phyloP scores from a whole-genome alignment of 2,113 vertebrate genomes.

The Triplophysa dalaica region DNA sequence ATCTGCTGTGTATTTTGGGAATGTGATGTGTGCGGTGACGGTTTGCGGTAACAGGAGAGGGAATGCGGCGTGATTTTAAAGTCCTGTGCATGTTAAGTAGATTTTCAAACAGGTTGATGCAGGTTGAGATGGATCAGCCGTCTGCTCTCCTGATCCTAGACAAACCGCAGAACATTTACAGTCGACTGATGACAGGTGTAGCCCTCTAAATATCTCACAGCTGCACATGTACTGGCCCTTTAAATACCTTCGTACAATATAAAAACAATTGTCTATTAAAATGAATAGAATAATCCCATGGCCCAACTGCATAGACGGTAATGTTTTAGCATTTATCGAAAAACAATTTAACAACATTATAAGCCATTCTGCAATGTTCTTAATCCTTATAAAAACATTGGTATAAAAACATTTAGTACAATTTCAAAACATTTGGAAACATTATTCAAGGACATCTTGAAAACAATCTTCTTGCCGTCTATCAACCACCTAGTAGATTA shows the following conservation, averaged over 20 bases:
- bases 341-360: no score
- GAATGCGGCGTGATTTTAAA: neutral
- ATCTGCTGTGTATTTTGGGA: slow-evolving; percentile 27
- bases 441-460: no score
- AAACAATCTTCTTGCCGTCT: no score
- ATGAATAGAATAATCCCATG: neutral
- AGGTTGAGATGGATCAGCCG: slow-evolving; percentile 18
- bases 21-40: neutral
- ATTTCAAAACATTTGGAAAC: no score
- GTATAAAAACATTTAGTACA: no score
- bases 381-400: no score
- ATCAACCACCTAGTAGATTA: no score
- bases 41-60: neutral
- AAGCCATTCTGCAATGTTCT: no score
- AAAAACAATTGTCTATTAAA: neutral
- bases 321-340: no score
- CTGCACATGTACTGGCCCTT: neutral
- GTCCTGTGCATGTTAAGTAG: slow-evolving; percentile 12
- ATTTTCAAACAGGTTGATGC: slow-evolving; percentile 10
- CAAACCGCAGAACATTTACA: slow-evolving; percentile 19
- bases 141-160: slow-evolving; percentile 15
- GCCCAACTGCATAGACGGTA: neutral
- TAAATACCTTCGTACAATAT: neutral
- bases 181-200: neutral
- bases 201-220: neutral